Percentiles rank a stretch among this genome's conserved stretches.
Evolutionary conservation across 2,113 vertebrate species (phyloP).

Genomic region (Phycodurus eques): DNA sequence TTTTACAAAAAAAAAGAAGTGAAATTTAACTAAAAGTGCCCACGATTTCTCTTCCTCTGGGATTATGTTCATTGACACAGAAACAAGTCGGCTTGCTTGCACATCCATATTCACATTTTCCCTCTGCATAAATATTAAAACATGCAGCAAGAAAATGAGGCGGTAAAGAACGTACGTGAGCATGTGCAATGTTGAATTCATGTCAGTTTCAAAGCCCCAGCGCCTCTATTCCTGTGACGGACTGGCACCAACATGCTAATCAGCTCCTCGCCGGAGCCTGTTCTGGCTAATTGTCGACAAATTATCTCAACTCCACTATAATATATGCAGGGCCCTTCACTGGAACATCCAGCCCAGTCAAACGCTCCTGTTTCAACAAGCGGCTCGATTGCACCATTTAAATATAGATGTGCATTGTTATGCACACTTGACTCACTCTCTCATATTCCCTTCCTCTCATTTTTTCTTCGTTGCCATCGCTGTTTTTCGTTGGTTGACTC

Average conservation of each 20-base stretch:
- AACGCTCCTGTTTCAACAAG: slow-evolving; percentile 51
- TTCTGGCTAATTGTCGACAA: slow-evolving; percentile 70
- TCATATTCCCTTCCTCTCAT: slow-evolving; percentile 12
- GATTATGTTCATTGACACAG: slow-evolving; percentile 42
- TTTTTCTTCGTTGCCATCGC: slow-evolving; percentile 23
- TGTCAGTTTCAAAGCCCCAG: slow-evolving; percentile 66
- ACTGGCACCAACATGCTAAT: slow-evolving; percentile 69
- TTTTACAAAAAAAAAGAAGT: slow-evolving; percentile 10
- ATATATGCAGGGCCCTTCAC: slow-evolving; percentile 72
- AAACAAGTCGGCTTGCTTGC: slow-evolving; percentile 56
- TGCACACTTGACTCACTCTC: slow-evolving; percentile 46
- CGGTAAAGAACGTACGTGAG: slow-evolving; percentile 43
- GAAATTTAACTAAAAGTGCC: slow-evolving; percentile 43
- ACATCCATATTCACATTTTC: slow-evolving; percentile 67
- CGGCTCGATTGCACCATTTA: slow-evolving; percentile 57
- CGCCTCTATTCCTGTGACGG: slow-evolving; percentile 60
- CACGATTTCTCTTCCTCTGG: slow-evolving; percentile 48
- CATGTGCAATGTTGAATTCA: slow-evolving; percentile 54
- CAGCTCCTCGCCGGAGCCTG: slow-evolving; percentile 57
- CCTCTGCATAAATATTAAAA: slow-evolving; percentile 64
- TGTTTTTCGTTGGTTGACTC: slow-evolving; percentile 26
- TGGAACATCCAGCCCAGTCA: slow-evolving; percentile 44
- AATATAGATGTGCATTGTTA: slow-evolving; percentile 55
- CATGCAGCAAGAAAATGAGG: slow-evolving; percentile 38
- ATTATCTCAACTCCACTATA: slow-evolving; percentile 78